Conservation (phyloP, 2,888 invertebrate species). For the Dascillus cervinus region DNA sequence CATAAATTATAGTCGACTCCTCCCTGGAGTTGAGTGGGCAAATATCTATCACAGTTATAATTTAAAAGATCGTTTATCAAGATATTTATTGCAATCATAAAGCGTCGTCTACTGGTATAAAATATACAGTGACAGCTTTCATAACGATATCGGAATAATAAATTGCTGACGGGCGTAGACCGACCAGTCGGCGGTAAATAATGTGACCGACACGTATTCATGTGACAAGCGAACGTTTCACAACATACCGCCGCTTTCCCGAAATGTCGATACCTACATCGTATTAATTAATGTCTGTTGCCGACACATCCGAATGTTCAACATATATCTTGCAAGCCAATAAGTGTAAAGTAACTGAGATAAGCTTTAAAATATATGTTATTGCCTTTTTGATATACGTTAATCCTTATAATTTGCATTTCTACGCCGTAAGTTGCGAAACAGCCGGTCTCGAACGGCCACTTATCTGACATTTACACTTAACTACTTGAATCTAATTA, state of each 20-base stretch:
- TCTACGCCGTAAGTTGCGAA: constrained; percentile 30
- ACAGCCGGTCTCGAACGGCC: constrained; percentile 30
- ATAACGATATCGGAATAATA: constrained; percentile 26
- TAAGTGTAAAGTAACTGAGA: too few species aligned
- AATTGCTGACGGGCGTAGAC: constrained; percentile 19
- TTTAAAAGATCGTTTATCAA: constrained; percentile 46
- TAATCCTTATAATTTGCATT: constrained; percentile 32
- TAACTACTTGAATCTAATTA: constrained; percentile 38
- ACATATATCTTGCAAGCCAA: constrained; percentile 23
- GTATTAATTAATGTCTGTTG: constrained; percentile 29
- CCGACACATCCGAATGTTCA: constrained; percentile 23
- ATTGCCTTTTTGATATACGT: constrained; percentile 25
- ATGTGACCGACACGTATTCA: constrained; percentile 19
- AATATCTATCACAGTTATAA: constrained; percentile 46
- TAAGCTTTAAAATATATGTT: constrained; percentile 28
- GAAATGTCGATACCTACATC: constrained; percentile 26
- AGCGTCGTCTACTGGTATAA: constrained; percentile 36
- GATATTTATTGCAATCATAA: constrained; percentile 45
- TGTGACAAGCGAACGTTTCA: constrained; percentile 16
- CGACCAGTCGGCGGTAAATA: constrained; percentile 24
- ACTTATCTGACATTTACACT: constrained; percentile 39
- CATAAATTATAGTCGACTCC: constrained; percentile 43
- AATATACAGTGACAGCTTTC: constrained; percentile 33
- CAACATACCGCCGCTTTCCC: constrained; percentile 16
- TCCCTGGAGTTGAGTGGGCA: constrained; percentile 45